These are phyloP conservation scores for Melipona beecheii DNA, from an alignment of 2,888 invertebrate genomes.

Conservation along the genomic window DNA sequence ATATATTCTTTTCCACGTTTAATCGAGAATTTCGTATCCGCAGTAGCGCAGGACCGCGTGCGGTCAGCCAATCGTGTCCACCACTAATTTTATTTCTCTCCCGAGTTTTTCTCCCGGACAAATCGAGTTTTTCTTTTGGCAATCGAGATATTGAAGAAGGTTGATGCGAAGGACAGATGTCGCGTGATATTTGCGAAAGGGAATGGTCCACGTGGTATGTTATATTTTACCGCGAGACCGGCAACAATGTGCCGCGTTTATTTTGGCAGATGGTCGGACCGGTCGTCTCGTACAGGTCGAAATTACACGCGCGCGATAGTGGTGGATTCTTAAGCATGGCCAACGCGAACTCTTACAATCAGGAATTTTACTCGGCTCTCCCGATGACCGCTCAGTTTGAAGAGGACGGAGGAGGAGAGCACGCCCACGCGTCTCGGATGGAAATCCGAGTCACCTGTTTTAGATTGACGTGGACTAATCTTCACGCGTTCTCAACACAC, in stretches of 20 bases:
- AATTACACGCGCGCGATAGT: slow-evolving; percentile 17
- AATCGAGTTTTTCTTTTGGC: neutral
- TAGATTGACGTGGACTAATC: slow-evolving; percentile 41
- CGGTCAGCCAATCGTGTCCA: slow-evolving; percentile 11
- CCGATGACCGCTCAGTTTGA: slow-evolving; percentile 14
- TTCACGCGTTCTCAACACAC: slow-evolving; percentile 16
- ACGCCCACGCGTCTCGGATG: slow-evolving; percentile 27
- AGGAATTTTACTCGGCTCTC: slow-evolving; percentile 18
- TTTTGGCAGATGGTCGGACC: slow-evolving; percentile 35
- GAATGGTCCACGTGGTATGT: neutral
- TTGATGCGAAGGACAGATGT: neutral
- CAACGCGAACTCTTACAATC: slow-evolving; percentile 7
- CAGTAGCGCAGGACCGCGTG: slow-evolving; percentile 12
- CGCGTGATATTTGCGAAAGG: neutral
- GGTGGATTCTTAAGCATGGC: slow-evolving; percentile 11
- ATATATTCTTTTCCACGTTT: neutral
- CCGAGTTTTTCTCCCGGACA: neutral
- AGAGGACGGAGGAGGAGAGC: neutral
- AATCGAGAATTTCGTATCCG: neutral
- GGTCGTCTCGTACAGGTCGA: slow-evolving; percentile 16
- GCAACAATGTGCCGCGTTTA: slow-evolving; percentile 40
- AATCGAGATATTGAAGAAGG: neutral
- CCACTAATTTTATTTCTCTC: too few species aligned
- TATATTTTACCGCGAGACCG: slow-evolving; percentile 14
- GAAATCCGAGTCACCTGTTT: slow-evolving; percentile 45